Percentiles rank a stretch among this genome's conserved stretches.
Conservation (phyloP, 2,797 vertebrate genomes). For the Cercopithecus diana region DNA sequence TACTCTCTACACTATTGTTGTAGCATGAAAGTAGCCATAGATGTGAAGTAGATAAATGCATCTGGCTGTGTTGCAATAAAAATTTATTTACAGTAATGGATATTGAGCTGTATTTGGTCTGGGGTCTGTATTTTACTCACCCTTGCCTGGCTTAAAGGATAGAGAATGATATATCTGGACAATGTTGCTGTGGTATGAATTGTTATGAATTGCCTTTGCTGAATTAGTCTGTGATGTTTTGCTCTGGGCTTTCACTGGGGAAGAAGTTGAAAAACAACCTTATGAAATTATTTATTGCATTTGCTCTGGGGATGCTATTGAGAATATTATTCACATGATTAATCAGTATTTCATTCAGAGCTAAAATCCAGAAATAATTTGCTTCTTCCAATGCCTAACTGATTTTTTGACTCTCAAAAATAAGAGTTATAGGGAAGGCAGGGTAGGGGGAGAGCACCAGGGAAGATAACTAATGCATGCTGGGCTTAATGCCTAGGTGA, state of each 20-base stretch:
- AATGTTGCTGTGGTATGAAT: background rate
- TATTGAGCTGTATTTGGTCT: background rate
- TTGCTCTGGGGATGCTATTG: background rate
- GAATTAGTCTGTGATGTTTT: background rate
- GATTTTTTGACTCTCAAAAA: conserved; percentile 11
- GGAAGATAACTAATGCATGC: background rate
- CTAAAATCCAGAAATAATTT: background rate
- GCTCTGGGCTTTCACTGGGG: background rate
- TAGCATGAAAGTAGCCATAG: background rate
- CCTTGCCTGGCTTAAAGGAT: background rate
- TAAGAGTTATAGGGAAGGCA: background rate
- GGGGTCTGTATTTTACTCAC: background rate
- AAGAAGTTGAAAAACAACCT: background rate
- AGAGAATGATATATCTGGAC: background rate
- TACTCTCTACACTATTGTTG: background rate
- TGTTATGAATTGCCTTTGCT: background rate
- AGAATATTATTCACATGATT: background rate
- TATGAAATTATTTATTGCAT: conserved; percentile 19
- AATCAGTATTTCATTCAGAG: background rate
- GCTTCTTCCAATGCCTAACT: background rate
- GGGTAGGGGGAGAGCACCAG: no score
- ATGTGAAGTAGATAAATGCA: background rate
- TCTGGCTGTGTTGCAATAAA: background rate
- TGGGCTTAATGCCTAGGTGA: background rate
- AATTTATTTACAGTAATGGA: background rate